Evolutionary conservation across 2,113 vertebrate genomes (phyloP), one percentile per base, ranked within the genome.

Genomic region (Clarias magur): DNA sequence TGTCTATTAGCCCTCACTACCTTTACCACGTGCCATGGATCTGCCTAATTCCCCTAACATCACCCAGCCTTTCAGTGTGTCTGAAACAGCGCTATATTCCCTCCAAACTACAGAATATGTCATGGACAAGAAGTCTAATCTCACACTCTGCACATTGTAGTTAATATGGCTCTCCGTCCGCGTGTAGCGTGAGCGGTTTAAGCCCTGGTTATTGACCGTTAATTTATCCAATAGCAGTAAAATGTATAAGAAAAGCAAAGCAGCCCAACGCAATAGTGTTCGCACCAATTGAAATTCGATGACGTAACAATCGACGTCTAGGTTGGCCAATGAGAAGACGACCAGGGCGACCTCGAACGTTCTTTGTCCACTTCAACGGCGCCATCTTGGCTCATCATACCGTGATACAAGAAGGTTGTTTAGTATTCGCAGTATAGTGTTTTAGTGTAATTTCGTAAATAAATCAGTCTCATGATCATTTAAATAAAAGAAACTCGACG

Each of bases 361-460:
- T 88, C 88, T 93, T 95, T 94, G 94, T 94, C 89, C 78, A 53
- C 85, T 90, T 91, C 70, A 48, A 60, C 15, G 59, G 88, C 93
- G 94, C 93, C 95, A 94, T 95, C 92, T 95, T 95, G 90, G n/a
- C 10, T 54, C 88, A 54, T 19, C 53, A 12, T 38, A 70, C 70
- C n/a, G 79, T 82, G 72, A 73, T n/a, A 75, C 75, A 80, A 70
- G 80, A 85, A 82, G 78, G 42, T 56, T 54, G 42, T 85, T 67
- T 42, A 17, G 27, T 53, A 57, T 15, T 79, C 48, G 53, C 11
- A 10, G 11, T n/a, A 59, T 19, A 59, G 15, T 25, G 42, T n/a
- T 54, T 17, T 8, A 25, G 79, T 70, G 25, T 81, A 0, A 21
- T 67, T 59, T 60, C 27, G 73, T n/a, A 2, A 63, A 11, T 15